These are phyloP conservation scores for Hylia prasina DNA, from an alignment of 2,113 vertebrate genomes.

Conservation along the genomic window DNA sequence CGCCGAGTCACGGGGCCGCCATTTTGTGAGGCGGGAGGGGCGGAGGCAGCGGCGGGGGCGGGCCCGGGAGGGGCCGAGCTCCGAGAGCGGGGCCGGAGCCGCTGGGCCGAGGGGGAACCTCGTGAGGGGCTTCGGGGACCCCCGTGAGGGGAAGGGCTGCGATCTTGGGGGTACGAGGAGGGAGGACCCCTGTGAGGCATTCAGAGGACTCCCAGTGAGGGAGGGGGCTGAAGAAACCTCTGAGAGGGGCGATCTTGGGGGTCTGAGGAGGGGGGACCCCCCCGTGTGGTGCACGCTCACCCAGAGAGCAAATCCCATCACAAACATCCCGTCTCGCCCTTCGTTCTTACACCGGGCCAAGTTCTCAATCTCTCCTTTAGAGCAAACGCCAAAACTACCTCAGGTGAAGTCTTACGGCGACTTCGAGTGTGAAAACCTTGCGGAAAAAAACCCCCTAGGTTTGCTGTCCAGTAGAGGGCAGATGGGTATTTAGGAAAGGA, in stretches of 20 bases:
- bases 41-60: too few species aligned
- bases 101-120: too few species aligned
- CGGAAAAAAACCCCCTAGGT: background rate
- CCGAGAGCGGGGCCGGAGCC: background rate
- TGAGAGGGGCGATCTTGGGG: too few species aligned
- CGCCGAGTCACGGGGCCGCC: background rate
- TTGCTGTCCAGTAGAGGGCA: background rate
- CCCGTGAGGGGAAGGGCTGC: too few species aligned
- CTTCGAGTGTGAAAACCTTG: background rate
- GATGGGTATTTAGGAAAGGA: background rate
- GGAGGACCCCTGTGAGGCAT: accelerated
- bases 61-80: background rate
- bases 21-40: background rate
- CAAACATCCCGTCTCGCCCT: conserved; percentile 44
- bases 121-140: too few species aligned
- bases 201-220: background rate
- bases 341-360: conserved; percentile 77
- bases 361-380: conserved; percentile 75
- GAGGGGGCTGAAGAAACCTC: background rate
- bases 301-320: conserved; percentile 16
- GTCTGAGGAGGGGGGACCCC: background rate
- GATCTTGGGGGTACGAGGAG: background rate
- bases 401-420: conserved; percentile 42
- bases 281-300: conserved; percentile 46
- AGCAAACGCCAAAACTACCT: conserved; percentile 66